Base-by-base conservation (phyloP, 2,797 vertebrate genomes). In the Capromys pilorides region DNA sequence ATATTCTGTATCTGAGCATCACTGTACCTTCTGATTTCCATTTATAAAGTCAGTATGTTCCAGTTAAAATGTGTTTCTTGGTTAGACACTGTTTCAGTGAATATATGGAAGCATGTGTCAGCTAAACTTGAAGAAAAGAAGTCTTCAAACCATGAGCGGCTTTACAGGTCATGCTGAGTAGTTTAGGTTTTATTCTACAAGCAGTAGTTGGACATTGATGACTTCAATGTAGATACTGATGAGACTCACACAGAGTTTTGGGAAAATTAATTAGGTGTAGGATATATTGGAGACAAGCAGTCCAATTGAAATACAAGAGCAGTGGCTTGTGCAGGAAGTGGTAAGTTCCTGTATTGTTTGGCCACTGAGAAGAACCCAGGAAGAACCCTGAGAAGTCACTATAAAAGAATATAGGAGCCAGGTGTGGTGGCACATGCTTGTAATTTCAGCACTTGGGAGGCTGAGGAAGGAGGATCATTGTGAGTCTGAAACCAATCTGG, bases 1-100 rank as follows among this genome's bases (percentile, higher is more conserved):
- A 2, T 61, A n/a, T 39, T 89, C 62, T 73, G 92, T 61, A 73
- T 92, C 71, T 6, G 71, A 82, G n/a, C 49, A 57, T 73, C 4
- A 77, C 64, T 91, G 26, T 77, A 45, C 59, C 2, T 91, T 39
- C 62, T 69, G 22, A 89, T 71, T 90, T 77, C 14, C 51, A 31
- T 91, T 71, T 87, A 57, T 88, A 28, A 19, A 57, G 61, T 93
- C 33, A 71, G 28, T 45, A n/a, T 11, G 3, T 51, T 81, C 41
- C 71, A 22, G 33, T 95, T 94, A 69, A 95, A 87, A 75, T 73
- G 84, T 81, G n/a, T 89, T 69, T 6, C 61, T 91, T 78, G 13
- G 19, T 88, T 49, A 36, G 87, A 67, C 41, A 45, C 12, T 67
- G 18, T 69, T 90, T 39, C 36, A 67, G 5, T 61, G 39, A 80